These are phyloP conservation scores for Lampropteryx suffumata DNA, from an alignment of 2,888 invertebrate species.

Conservation along the genomic window DNA sequence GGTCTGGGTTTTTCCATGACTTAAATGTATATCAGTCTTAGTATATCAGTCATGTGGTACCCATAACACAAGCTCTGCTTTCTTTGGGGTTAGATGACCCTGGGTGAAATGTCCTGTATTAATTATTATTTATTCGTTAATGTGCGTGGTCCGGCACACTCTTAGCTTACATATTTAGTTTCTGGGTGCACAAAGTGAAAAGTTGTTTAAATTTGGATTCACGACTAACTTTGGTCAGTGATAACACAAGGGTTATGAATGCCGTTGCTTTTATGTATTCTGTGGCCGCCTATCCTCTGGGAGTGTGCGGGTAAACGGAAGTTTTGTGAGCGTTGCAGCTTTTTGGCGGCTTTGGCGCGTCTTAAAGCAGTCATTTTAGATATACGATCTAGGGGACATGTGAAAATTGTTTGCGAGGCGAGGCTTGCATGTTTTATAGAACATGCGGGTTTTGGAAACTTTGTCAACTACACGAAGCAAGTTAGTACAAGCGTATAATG, in stretches of 20 bases:
- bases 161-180: no score
- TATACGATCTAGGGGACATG: slow-evolving; percentile 21
- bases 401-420: slow-evolving; percentile 16
- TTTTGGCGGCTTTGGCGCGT: slow-evolving; percentile 23
- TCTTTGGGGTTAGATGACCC: no score
- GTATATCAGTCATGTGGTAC: no score
- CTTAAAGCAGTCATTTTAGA: slow-evolving; percentile 25
- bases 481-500: no score
- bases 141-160: no score
- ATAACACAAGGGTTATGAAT: slow-evolving; percentile 9
- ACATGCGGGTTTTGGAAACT: slow-evolving; percentile 4
- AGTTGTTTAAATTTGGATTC: not conserved
- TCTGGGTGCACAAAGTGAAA: no score
- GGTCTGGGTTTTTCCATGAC: no score
- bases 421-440: slow-evolving; percentile 10
- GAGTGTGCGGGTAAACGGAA: slow-evolving; percentile 26
- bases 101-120: no score
- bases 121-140: no score
- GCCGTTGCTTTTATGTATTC: slow-evolving; percentile 1
- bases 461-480: not conserved
- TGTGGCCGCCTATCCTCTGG: slow-evolving; percentile 23
- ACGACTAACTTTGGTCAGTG: slow-evolving; percentile 10
- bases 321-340: slow-evolving; percentile 28
- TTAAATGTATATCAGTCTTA: no score
- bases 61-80: no score